Conservation (phyloP, 2,888 invertebrate species). For the Heliconius aoede region DNA sequence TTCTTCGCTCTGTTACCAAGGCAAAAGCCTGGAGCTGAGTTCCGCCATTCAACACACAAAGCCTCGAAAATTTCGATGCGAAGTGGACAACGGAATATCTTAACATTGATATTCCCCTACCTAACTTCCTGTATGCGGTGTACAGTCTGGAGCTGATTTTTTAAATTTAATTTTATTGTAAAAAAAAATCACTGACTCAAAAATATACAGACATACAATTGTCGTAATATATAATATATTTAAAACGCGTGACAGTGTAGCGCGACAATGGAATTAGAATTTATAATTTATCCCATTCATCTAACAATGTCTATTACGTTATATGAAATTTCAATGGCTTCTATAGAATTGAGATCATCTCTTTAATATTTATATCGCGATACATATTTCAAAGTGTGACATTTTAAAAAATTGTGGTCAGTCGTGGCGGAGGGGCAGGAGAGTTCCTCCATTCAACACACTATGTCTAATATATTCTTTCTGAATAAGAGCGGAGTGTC, state of each 20-base stretch:
- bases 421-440: not conserved
- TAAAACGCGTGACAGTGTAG: constrained; percentile 18
- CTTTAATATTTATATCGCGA: constrained; percentile 8
- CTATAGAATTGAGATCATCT: constrained; percentile 9
- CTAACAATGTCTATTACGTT: constrained; percentile 3
- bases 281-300: constrained; percentile 24
- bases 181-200: not conserved
- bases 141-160: too few species aligned
- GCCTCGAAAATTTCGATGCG: too few species aligned
- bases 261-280: constrained; percentile 18
- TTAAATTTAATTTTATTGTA: too few species aligned
- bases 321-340: constrained; percentile 9
- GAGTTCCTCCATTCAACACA: too few species aligned
- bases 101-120: too few species aligned
- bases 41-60: too few species aligned
- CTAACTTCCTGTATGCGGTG: too few species aligned
- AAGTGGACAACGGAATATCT: too few species aligned
- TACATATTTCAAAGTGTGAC: not conserved
- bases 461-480: too few species aligned
- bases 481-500: too few species aligned
- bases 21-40: too few species aligned
- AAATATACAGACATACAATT: not conserved
- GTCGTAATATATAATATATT: not conserved
- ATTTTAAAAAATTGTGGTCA: not conserved
- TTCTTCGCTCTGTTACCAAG: too few species aligned